phyloP scores from a whole-genome alignment of 2,888 invertebrate genomes.

The Druceiella hillmani region DNA sequence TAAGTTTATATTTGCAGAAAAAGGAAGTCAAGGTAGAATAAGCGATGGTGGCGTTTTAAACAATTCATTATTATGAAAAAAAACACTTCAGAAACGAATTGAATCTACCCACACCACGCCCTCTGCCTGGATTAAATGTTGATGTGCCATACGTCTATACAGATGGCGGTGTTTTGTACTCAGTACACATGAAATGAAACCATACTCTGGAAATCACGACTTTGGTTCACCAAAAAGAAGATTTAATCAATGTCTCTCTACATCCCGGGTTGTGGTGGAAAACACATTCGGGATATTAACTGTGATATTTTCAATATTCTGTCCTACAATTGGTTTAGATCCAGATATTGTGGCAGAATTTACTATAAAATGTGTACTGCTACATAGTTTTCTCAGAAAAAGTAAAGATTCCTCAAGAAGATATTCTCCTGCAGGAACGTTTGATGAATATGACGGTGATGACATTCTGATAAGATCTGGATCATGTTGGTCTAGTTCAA shows the following conservation, averaged over 20 bases:
- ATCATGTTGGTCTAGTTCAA: slow-evolving; percentile 8
- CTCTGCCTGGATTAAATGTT: slow-evolving; percentile 23
- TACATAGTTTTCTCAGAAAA: slow-evolving; percentile 27
- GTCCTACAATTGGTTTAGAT: slow-evolving; percentile 25
- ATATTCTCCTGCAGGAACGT: slow-evolving; percentile 23
- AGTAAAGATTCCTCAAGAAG: slow-evolving; percentile 21
- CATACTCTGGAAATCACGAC: slow-evolving; percentile 26
- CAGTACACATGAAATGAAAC: slow-evolving; percentile 27
- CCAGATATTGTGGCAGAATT: slow-evolving; percentile 24
- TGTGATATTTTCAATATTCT: slow-evolving; percentile 27
- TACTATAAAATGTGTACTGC: slow-evolving; percentile 28
- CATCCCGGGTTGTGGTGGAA: slow-evolving; percentile 24
- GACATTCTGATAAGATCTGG: slow-evolving; percentile 16
- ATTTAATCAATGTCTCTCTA: slow-evolving; percentile 24
- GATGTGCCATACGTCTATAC: slow-evolving; percentile 27
- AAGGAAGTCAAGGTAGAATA: too few relatives aligned
- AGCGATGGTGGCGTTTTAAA: too few relatives aligned
- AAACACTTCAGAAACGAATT: slow-evolving; percentile 12
- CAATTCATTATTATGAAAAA: too few relatives aligned
- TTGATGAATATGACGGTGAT: slow-evolving; percentile 20
- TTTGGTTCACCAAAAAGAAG: slow-evolving; percentile 23
- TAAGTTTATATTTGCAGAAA: slow-evolving; percentile 26
- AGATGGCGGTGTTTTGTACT: slow-evolving; percentile 29
- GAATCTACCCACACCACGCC: slow-evolving; percentile 20
- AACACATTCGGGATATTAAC: slow-evolving; percentile 25